phyloP scores from a whole-genome alignment of 2,888 invertebrate genomes.

The Iphiclides podalirius region DNA sequence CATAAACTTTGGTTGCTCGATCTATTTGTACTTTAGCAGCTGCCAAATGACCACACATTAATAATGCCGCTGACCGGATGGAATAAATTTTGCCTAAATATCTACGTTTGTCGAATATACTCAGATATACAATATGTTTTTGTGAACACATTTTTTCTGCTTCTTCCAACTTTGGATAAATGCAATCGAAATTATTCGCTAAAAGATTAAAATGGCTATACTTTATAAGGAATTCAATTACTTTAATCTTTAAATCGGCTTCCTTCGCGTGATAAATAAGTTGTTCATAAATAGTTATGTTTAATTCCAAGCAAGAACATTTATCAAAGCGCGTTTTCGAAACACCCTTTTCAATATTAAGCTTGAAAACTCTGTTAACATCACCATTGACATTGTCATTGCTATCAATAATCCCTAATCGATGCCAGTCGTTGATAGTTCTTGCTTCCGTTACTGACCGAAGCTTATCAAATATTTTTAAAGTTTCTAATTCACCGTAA shows the following conservation, averaged over 20 bases:
- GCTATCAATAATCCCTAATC: constrained; percentile 56
- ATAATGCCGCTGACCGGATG: constrained; percentile 51
- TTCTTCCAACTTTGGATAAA: constrained; percentile 50
- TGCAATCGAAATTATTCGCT: constrained; percentile 46
- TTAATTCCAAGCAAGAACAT: constrained; percentile 64
- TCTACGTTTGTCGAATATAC: constrained; percentile 42
- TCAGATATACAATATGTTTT: constrained; percentile 32
- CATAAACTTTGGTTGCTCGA: constrained; percentile 52
- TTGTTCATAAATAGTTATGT: constrained; percentile 59
- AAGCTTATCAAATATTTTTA: constrained; percentile 52
- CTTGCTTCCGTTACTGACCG: constrained; percentile 57
- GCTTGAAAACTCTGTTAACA: constrained; percentile 37
- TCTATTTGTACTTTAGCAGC: constrained; percentile 54
- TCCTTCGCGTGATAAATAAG: constrained; percentile 60
- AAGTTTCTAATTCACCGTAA: constrained; percentile 30
- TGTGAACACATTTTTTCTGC: constrained; percentile 50
- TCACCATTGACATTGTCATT: constrained; percentile 41
- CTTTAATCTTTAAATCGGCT: constrained; percentile 60
- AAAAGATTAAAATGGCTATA: constrained; percentile 53
- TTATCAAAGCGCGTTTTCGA: constrained; percentile 55
- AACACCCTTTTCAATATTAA: constrained; percentile 56
- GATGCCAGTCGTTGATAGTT: constrained; percentile 52
- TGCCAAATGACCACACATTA: constrained; percentile 44
- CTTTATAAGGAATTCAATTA: constrained; percentile 54
- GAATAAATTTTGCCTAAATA: constrained; percentile 60